Evolutionary conservation across 2,113 vertebrate genomes (phyloP), one percentile per base, ranked within the genome.

Genomic region (Cyanistes caeruleus): DNA sequence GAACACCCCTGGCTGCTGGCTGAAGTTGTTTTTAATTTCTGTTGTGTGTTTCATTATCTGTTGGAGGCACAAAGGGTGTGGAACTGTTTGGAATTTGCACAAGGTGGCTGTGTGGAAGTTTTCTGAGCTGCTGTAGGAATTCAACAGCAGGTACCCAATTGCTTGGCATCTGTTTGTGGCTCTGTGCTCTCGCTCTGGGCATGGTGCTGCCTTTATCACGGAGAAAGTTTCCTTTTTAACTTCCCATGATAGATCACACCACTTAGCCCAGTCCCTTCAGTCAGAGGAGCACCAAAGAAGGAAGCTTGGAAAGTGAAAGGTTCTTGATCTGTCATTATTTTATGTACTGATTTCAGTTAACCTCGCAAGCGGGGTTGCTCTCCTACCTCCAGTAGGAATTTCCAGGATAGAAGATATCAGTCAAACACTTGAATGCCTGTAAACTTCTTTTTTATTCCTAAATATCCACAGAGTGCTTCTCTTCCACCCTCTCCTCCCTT

Each of bases 401-500:
- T 75, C 23, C 74, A 72, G 21, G 10, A 39, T 5, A 35, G 22
- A 10, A 59, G 74, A 31, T 41, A n/a, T 37, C 55, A 59, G 44
- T 43, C 33, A 7, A 15, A 37, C 27, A 33, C 21, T 59, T 58
- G 13, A 39, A 31, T 17, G 58, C 5, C 60, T 24, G 15, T 10
- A 2, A 76, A 17, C 41, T 23, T 9, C 8, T 24, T 55, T 60
- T 87, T 51, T 53, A 7, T 55, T 28, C 15, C 21, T 49, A 51
- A 84, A 39, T 35, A 25, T 20, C 7, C 3, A 4, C 0, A 28
- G 55, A 41, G 30, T 25, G 6, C 6, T 39, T 3, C 0, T 21
- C 11, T 25, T 35, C 43, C 48, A 22, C 30, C 64, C 63, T 37
- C 31, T 51, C 2, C 39, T 58, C 33, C 77, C 1, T 49, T 24